A percentile compares a stretch with the other conserved stretches of the same genome.
Conservation (phyloP, 2,113 vertebrate genomes). For the Origma solitaria region DNA sequence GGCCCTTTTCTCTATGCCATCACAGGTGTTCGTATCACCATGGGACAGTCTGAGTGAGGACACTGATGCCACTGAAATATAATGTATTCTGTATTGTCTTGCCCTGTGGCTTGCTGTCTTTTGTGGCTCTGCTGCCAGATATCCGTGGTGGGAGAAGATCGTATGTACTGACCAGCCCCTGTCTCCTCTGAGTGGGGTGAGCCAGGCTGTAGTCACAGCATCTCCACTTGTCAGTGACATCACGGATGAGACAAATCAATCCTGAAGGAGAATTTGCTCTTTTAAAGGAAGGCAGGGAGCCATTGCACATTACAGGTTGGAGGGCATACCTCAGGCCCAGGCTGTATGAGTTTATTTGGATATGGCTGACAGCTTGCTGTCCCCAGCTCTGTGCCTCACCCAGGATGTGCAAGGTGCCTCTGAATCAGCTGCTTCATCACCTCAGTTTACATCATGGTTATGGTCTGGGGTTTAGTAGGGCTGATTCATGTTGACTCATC, state of each 20-base stretch:
- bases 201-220: neutral
- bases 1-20: neutral
- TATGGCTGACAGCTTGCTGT: neutral
- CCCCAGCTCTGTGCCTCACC: neutral
- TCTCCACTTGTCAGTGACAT: neutral
- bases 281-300: neutral
- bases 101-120: neutral
- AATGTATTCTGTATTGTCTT: neutral
- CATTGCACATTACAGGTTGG: neutral
- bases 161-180: rapidly evolving
- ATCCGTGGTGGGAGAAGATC: neutral
- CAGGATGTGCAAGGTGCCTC: neutral
- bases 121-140: neutral
- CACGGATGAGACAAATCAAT: neutral
- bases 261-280: neutral
- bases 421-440: constrained; percentile 39
- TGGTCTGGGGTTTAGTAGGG: neutral
- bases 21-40: neutral
- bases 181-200: neutral
- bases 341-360: neutral
- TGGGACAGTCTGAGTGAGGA: neutral
- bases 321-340: neutral
- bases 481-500: constrained; percentile 11
- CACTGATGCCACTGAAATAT: neutral
- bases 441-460: neutral